phyloP scores from a whole-genome alignment of 1,140 invertebrate species.

The Lanistes nyassanus region DNA sequence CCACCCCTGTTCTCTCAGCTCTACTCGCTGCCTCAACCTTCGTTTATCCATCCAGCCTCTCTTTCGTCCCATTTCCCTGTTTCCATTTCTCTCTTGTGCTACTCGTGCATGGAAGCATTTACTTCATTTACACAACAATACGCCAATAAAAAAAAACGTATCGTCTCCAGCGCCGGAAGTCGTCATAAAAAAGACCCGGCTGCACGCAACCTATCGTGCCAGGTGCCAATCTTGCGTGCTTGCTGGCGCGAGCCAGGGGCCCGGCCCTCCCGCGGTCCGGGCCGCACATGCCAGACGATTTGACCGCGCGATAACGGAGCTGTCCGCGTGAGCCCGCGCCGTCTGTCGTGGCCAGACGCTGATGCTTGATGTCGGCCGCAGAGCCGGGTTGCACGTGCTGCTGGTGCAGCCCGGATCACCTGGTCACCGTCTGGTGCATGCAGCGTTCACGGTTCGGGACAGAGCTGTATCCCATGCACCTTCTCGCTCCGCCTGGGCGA shows the following conservation, averaged over 20 bases:
- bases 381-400: background rate
- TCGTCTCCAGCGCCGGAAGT: background rate
- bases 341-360: background rate
- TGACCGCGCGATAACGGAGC: background rate
- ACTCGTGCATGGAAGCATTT: background rate
- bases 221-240: conserved; percentile 2
- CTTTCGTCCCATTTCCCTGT: background rate
- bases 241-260: background rate
- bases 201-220: conserved; percentile 11
- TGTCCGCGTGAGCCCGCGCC: background rate
- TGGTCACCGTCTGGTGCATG: background rate
- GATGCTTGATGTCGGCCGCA: background rate
- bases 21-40: too few species aligned
- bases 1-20: too few species aligned
- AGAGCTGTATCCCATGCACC: too few species aligned
- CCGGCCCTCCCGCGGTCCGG: background rate
- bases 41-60: too few species aligned
- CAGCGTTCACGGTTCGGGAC: too few species aligned
- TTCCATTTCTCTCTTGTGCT: background rate
- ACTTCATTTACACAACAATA: background rate
- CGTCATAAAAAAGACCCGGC: too few species aligned
- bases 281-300: conserved; percentile 9
- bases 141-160: background rate
- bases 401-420: too few species aligned
- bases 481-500: too few species aligned